Evolutionary conservation across 1,140 invertebrate genomes (phyloP).

Genomic region (Colletes gigas): DNA sequence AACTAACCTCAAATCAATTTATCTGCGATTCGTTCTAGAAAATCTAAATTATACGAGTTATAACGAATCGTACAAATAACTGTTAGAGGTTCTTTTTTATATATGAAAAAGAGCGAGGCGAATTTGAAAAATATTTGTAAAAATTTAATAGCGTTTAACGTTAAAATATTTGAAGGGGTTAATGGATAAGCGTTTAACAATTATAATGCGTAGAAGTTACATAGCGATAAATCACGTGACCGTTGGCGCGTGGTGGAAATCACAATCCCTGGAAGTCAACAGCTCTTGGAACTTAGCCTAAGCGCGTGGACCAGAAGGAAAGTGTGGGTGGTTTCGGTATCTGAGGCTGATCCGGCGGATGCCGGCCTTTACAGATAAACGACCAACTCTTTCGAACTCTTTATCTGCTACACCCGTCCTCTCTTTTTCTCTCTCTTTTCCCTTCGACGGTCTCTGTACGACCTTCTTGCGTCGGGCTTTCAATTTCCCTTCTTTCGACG

Average conservation of each 20-base stretch:
- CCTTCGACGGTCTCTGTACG: conserved; percentile 15
- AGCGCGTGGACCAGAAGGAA: conserved; percentile 72
- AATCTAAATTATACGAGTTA: no score
- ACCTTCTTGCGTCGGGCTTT: neutral
- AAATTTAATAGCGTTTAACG: no score
- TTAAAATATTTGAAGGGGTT: no score
- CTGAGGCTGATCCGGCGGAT: conserved; percentile 79
- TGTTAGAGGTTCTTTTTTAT: no score
- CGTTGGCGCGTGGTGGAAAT: conserved; percentile 20
- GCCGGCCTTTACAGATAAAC: conserved; percentile 76
- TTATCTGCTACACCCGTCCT: conserved; percentile 72
- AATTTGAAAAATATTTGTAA: no score
- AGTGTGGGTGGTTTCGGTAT: conserved; percentile 77
- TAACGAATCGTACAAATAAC: no score
- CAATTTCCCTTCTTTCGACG: neutral
- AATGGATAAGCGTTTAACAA: no score
- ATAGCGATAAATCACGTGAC: neutral
- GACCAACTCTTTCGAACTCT: conserved; percentile 76
- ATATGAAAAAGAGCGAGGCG: no score
- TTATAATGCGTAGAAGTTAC: no score
- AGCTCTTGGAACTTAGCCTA: conserved; percentile 64
- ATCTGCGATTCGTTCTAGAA: no score
- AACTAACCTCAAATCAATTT: no score
- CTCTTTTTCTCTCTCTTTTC: conserved; percentile 49
- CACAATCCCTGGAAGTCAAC: conserved; percentile 36